Conservation (phyloP, 2,888 invertebrate species). For the Lasioglossum marginatum region DNA sequence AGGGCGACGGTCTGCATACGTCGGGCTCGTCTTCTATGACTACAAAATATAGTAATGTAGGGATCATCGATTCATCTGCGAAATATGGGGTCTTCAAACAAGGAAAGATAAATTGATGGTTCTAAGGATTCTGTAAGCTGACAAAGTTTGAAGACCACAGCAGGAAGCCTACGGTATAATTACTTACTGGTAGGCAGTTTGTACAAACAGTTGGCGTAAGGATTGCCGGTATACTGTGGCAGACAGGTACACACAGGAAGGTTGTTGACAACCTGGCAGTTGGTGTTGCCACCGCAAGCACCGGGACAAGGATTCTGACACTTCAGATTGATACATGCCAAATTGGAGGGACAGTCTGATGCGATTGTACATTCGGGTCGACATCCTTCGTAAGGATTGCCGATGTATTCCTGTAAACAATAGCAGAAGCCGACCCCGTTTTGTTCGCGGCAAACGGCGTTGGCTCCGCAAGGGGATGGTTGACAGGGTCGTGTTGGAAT, state of each 20-base stretch:
- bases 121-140: not conserved
- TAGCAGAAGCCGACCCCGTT: constrained; percentile 91
- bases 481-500: constrained; percentile 87
- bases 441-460: constrained; percentile 90
- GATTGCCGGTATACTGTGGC: constrained; percentile 88
- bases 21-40: constrained; percentile 63
- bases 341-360: constrained; percentile 84
- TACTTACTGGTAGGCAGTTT: constrained; percentile 52
- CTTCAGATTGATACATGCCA: constrained; percentile 85
- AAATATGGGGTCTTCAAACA: not conserved
- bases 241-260: constrained; percentile 91
- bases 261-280: constrained; percentile 91
- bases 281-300: constrained; percentile 86
- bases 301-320: constrained; percentile 86
- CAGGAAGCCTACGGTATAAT: not conserved
- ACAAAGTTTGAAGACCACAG: not conserved
- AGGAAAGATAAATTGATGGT: not conserved
- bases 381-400: constrained; percentile 88
- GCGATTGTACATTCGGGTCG: constrained; percentile 85
- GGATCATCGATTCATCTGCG: not conserved
- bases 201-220: constrained; percentile 87
- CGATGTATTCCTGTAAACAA: constrained; percentile 90
- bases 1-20: constrained; percentile 85
- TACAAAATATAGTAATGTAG: constrained; percentile 24
- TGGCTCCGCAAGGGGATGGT: constrained; percentile 91